Base-by-base conservation (phyloP, 2,888 invertebrate species). In the Proisotoma minuta region DNA sequence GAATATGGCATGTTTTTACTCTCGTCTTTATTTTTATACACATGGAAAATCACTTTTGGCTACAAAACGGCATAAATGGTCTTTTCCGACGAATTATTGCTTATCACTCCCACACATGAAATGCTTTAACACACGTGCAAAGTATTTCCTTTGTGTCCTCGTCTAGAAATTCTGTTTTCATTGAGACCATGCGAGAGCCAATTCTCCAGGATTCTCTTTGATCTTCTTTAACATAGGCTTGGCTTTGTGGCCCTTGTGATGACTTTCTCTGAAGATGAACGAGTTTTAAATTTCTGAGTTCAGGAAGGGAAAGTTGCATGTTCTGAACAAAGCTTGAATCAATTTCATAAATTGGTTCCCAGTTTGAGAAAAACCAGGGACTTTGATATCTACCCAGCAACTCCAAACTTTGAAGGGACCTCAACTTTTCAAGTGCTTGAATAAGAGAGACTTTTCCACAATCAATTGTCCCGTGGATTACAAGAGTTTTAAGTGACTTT, bases 381-480 rank as follows among this genome's bases (percentile, higher is more conserved):
- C 28, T n/a, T 27, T 18, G 24, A n/a, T 3, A 4, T 28, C 52
- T 26, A 4, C 52, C 52, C 52, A 52, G 12, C 10, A 52, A 8
- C 18, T 52, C 52, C 27, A 52, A 18, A 23, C 26, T n/a, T 26
- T 15, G 26, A 3, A 52, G 52, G 15, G 5, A 4, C 8, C 20
- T 10, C 5, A 52, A 24, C 24, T 28, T 12, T n/a, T 18, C 29
- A 3, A 52, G n/a, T 12, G 52, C 52, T 4, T 8, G 8, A n/a
- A 26, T 28, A 4, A 20, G 28, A 15, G 12, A 22, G 8, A 52
- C 52, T 28, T 26, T 52, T n/a, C 52, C 52, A 27, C 28, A 28
- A 28, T 52, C 52, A 52, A 52, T 52, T 15, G 20, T 3, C 28
- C 52, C 52, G 26, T 52, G 52, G n/a, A 52, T 26, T 4, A 52